Conservation (phyloP, 2,888 invertebrate genomes). For the Scelioninae gen. 2 region DNA sequence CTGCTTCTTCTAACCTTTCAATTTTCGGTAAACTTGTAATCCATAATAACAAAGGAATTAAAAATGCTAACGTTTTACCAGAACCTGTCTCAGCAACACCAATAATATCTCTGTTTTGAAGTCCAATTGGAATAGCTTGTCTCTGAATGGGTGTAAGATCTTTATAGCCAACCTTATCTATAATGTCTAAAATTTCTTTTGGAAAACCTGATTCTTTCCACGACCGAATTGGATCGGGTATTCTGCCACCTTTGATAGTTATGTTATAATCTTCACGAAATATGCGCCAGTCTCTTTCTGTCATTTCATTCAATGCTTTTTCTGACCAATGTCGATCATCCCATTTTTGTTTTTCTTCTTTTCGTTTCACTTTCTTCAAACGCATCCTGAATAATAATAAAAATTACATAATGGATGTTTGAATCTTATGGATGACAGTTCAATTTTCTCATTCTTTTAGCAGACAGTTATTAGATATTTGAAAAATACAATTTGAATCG, state of each 20-base stretch:
- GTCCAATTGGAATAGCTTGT: constrained; percentile 99
- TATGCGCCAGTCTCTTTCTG: constrained; percentile 99
- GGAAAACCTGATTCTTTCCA: constrained; percentile 97
- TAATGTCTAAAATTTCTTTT: constrained; percentile 93
- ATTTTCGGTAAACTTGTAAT: constrained; percentile 98
- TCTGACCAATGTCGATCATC: constrained; percentile 99
- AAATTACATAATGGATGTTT: no score
- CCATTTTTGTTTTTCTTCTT: constrained; percentile 99
- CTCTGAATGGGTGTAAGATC: constrained; percentile 99
- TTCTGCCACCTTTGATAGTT: constrained; percentile 96
- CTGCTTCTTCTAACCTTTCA: constrained; percentile 91
- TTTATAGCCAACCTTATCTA: constrained; percentile 95
- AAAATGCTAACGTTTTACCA: constrained; percentile 98
- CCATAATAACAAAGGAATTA: constrained; percentile 98
- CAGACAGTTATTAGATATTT: no score
- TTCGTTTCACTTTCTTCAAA: constrained; percentile 92
- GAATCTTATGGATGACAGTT: no score
- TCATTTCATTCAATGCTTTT: constrained; percentile 95
- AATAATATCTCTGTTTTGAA: constrained; percentile 96
- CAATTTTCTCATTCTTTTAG: no score
- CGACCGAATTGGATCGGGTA: constrained; percentile 95
- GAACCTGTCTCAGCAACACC: constrained; percentile 99
- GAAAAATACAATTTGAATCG: no score
- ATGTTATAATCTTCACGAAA: constrained; percentile 99
- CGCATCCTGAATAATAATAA: constrained; percentile 78